Evolutionary conservation across 1,140 invertebrate species (phyloP).

Genomic region (Dysdera silvatica): DNA sequence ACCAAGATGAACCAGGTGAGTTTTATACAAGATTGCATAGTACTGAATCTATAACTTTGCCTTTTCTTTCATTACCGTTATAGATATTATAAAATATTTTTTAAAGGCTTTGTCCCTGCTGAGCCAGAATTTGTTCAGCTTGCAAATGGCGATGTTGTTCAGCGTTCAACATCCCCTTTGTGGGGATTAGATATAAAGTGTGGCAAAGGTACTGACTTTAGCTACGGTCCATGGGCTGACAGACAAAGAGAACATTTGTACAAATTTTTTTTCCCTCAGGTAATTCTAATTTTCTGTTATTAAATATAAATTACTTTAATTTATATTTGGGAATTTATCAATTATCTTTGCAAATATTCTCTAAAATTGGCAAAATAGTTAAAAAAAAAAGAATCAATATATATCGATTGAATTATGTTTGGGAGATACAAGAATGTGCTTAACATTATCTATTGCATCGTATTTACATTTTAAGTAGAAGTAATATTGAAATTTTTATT

Average conservation of each 20-base stretch:
- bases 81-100: neutral
- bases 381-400: too few relatives aligned
- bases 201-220: constrained; percentile 93
- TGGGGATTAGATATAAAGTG: constrained; percentile 94
- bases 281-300: neutral
- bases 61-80: neutral
- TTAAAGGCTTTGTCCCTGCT: constrained; percentile 69
- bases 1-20: constrained; percentile 83
- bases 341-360: too few relatives aligned
- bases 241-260: constrained; percentile 89
- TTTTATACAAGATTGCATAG: neutral
- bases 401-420: too few relatives aligned
- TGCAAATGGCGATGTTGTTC: constrained; percentile 82
- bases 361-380: too few relatives aligned
- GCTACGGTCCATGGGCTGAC: constrained; percentile 97
- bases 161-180: constrained; percentile 76
- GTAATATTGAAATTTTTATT: too few relatives aligned
- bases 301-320: neutral
- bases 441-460: too few relatives aligned
- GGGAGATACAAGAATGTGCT: too few relatives aligned
- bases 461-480: too few relatives aligned
- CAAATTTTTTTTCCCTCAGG: constrained; percentile 92
- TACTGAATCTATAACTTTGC: neutral
- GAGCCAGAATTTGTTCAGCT: constrained; percentile 81
- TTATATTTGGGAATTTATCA: too few relatives aligned